These are phyloP conservation scores for Actinernus sp. DNA, from an alignment of 92 coral and sea anemone genomes.

Conservation along the genomic window DNA sequence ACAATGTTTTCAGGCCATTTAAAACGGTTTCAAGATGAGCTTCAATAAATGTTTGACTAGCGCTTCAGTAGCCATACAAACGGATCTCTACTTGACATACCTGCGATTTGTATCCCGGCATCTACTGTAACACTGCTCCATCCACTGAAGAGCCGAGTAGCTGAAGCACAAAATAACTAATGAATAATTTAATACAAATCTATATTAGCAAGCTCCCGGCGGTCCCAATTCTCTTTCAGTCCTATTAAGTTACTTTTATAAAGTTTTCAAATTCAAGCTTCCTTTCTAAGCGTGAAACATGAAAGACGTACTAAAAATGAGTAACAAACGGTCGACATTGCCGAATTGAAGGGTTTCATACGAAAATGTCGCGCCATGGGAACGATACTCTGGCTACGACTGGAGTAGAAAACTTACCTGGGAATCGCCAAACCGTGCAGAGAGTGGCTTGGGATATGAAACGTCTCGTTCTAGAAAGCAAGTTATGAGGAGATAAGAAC, in stretches of 20 bases:
- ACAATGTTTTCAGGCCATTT: too few relatives aligned
- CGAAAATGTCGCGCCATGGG: not conserved
- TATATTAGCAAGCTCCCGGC: not conserved
- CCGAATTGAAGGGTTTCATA: not conserved
- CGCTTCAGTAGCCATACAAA: too few relatives aligned
- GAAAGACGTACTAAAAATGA: too few relatives aligned
- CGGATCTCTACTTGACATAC: constrained; percentile 37
- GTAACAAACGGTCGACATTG: too few relatives aligned
- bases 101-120: constrained; percentile 46
- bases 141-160: constrained; percentile 75
- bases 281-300: too few relatives aligned
- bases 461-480: constrained; percentile 78
- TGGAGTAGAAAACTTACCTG: constrained; percentile 51
- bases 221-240: too few relatives aligned
- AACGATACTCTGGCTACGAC: not conserved
- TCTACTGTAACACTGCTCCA: constrained; percentile 73
- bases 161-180: constrained; percentile 17
- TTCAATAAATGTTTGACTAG: too few relatives aligned
- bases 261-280: too few relatives aligned
- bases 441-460: constrained; percentile 73
- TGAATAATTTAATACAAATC: not conserved
- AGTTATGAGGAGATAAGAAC: too few relatives aligned
- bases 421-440: constrained; percentile 66
- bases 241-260: too few relatives aligned
- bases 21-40: too few relatives aligned